Evolutionary conservation across 2,888 invertebrate genomes (phyloP), one percentile per base, ranked within the genome.

Genomic region (Oscheius sp.): DNA sequence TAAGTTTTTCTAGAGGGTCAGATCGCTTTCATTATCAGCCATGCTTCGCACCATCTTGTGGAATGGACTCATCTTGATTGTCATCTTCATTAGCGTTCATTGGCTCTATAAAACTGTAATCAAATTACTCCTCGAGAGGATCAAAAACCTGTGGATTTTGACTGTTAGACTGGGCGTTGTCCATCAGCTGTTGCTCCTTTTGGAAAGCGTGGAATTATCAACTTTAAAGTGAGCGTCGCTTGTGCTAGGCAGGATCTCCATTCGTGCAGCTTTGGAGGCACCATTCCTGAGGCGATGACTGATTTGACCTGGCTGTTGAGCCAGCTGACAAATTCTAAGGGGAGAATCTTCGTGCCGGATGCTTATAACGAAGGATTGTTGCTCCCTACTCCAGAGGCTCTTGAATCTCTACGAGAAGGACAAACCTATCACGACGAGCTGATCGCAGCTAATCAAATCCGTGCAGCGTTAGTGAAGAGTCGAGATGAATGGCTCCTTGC

Each of bases 201-300:
- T 42, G 42, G 42, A 12, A 3, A 42, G 12, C 52, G 57, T 23
- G 57, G 57, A 8, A 12, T 37, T 20, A 34, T 57, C 23, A 37
- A 57, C 37, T 57, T 57, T 20, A 39, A 57, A 39, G 8, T 57
- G 12, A 20, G 39, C 34, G 25, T 57, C 8, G 12, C 23, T 2
- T 34, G 57, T 37, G 57, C 23, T 23, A 34, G 39, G 37, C 57
- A 57, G 57, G 57, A 57, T 37, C 57, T 57, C 10, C 57, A 57
- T 23, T 55, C 55, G 3, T 33, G 55, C 15, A 55, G 31, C 55
- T 55, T n/a, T 33, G 55, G 55, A n/a, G 55, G 55, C 12, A n/a
- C 33, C 15, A 34, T 55, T 5, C 34, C 55, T 17, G 37, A 37
- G 34, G 57, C 57, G 23, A 29, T 57, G 57, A 57, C 37, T 25